phyloP scores from a whole-genome alignment of 2,113 vertebrate genomes.

The Maccullochella peelii region DNA sequence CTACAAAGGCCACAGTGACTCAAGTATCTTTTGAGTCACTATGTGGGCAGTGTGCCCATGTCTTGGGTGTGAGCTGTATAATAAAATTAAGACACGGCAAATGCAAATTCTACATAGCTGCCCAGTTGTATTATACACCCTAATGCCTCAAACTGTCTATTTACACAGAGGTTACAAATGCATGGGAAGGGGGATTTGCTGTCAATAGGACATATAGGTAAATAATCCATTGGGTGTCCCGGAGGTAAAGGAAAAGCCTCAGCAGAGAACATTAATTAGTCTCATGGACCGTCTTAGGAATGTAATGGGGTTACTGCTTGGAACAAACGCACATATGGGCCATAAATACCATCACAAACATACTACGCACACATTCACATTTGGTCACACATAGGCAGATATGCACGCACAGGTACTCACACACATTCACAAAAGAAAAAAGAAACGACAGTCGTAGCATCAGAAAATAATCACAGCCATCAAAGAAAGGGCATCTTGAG shows the following conservation, averaged over 20 bases:
- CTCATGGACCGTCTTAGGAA: constrained; percentile 80
- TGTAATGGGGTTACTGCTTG: constrained; percentile 78
- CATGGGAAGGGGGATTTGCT: constrained; percentile 62
- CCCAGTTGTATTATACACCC: constrained; percentile 39
- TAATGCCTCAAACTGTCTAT: constrained; percentile 59
- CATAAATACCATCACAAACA: constrained; percentile 85
- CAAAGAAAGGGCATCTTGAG: constrained; percentile 62
- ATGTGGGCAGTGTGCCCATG: constrained; percentile 32
- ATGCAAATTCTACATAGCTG: constrained; percentile 54
- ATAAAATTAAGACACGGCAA: constrained; percentile 46
- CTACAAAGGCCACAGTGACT: constrained; percentile 25
- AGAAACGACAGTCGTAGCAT: constrained; percentile 20
- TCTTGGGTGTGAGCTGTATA: constrained; percentile 30
- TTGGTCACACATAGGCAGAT: constrained; percentile 29
- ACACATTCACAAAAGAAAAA: constrained; percentile 2
- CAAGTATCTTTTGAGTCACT: constrained; percentile 37
- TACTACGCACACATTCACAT: constrained; percentile 60
- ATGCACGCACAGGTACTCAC: constrained; percentile 26
- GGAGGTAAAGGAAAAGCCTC: constrained; percentile 74
- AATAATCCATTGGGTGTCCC: constrained; percentile 83
- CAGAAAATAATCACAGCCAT: constrained; percentile 53
- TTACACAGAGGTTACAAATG: constrained; percentile 50
- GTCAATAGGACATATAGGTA: constrained; percentile 82
- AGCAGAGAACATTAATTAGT: constrained; percentile 85
- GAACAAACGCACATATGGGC: constrained; percentile 80